phyloP scores from a whole-genome alignment of 2,888 invertebrate genomes.

The Limnephilus auricula region DNA sequence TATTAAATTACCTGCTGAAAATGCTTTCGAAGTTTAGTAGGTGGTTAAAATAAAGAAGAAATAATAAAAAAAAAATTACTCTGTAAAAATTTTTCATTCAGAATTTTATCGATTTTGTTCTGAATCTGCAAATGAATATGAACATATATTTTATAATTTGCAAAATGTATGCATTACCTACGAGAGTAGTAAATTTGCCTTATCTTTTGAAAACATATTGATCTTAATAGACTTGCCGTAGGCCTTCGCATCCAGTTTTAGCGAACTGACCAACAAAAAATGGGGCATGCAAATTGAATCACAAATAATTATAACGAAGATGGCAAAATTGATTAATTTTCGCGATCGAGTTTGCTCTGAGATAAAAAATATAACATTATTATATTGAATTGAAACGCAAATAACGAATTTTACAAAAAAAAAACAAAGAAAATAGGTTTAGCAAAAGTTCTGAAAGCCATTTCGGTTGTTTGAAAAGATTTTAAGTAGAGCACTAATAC shows the following conservation, averaged over 20 bases:
- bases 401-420: background rate
- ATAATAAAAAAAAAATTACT: too few relatives aligned
- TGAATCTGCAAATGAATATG: background rate
- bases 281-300: conserved; percentile 5
- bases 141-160: background rate
- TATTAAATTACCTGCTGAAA: too few relatives aligned
- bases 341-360: background rate
- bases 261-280: conserved; percentile 19
- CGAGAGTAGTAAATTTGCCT: background rate
- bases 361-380: background rate
- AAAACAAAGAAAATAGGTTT: background rate
- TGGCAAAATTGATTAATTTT: background rate
- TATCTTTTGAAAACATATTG: conserved; percentile 31
- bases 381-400: background rate
- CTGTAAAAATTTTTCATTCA: too few relatives aligned
- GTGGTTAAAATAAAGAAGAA: too few relatives aligned
- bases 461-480: background rate
- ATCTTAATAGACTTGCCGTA: conserved; percentile 32
- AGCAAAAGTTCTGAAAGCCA: background rate
- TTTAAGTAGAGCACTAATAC: background rate
- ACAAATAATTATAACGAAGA: conserved; percentile 6
- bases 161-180: background rate
- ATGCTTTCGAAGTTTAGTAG: too few relatives aligned
- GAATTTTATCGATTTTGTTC: background rate
- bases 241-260: conserved; percentile 25